These are phyloP conservation scores for Bombus haemorrhoidalis DNA, from an alignment of 1,140 invertebrate genomes.

Conservation along the genomic window DNA sequence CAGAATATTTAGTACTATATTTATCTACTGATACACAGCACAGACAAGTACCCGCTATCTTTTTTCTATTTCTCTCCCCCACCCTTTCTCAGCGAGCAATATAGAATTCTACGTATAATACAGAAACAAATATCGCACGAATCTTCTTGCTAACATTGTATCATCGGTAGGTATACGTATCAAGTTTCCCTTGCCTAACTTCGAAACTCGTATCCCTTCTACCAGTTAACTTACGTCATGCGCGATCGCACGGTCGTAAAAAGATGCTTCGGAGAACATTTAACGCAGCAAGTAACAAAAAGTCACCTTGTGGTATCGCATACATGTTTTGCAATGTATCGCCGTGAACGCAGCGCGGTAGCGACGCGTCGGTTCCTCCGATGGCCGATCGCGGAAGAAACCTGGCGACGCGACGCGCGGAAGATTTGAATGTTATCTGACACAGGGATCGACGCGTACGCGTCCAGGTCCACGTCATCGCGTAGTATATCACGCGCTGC, in stretches of 20 bases:
- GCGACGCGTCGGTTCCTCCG: background rate
- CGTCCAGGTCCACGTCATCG: conserved; percentile 56
- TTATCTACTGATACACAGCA: background rate
- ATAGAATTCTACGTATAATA: background rate
- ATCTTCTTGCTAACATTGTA: too few relatives aligned
- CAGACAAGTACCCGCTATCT: accelerated
- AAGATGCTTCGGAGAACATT: background rate
- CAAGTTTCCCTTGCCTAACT: too few relatives aligned
- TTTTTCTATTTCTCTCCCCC: too few relatives aligned
- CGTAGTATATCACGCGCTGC: conserved; percentile 62
- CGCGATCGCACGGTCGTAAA: background rate
- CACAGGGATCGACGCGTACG: conserved; percentile 35
- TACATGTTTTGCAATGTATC: background rate
- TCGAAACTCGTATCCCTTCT: background rate
- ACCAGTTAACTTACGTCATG: too few relatives aligned
- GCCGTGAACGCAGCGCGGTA: background rate
- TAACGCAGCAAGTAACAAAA: background rate
- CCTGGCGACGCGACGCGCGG: background rate
- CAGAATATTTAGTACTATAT: too few relatives aligned
- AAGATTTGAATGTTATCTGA: conserved; percentile 48
- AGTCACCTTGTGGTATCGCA: background rate
- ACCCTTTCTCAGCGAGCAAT: too few relatives aligned
- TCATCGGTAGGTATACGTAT: background rate
- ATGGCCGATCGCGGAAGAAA: background rate
- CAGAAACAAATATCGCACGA: too few relatives aligned